Conservation (phyloP, 2,113 vertebrate genomes). For the Scatophagus argus region DNA sequence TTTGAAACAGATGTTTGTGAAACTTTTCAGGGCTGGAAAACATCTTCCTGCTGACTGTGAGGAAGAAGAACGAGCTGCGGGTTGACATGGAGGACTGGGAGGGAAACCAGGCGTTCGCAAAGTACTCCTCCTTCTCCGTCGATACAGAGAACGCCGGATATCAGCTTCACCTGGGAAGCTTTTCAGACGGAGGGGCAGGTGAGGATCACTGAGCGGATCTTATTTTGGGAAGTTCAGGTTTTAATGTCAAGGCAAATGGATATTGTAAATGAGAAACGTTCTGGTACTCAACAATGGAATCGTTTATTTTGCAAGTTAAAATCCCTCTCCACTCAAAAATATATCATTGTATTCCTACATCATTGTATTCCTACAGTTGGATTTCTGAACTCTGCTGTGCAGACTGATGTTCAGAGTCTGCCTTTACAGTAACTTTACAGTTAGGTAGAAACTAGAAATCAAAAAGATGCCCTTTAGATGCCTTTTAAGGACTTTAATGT, state of each 20-base stretch:
- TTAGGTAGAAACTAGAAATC: no score
- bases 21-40: constrained; percentile 81
- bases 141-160: constrained; percentile 66
- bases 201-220: neutral
- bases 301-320: neutral
- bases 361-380: no score
- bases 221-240: neutral
- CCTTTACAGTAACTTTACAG: no score
- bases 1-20: constrained; percentile 1
- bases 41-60: constrained; percentile 80
- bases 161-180: constrained; percentile 53
- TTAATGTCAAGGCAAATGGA: neutral
- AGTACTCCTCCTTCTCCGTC: constrained; percentile 81
- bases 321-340: no score
- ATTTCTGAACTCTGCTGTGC: no score
- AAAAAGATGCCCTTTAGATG: no score
- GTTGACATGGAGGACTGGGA: constrained; percentile 85
- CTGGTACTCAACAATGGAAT: neutral
- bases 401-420: no score
- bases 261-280: neutral
- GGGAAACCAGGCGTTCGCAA: constrained; percentile 68
- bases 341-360: no score
- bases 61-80: constrained; percentile 81
- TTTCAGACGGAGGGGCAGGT: constrained; percentile 39
- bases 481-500: no score